Conservation (phyloP, 2,797 vertebrate genomes). For the Trachurus trachurus region DNA sequence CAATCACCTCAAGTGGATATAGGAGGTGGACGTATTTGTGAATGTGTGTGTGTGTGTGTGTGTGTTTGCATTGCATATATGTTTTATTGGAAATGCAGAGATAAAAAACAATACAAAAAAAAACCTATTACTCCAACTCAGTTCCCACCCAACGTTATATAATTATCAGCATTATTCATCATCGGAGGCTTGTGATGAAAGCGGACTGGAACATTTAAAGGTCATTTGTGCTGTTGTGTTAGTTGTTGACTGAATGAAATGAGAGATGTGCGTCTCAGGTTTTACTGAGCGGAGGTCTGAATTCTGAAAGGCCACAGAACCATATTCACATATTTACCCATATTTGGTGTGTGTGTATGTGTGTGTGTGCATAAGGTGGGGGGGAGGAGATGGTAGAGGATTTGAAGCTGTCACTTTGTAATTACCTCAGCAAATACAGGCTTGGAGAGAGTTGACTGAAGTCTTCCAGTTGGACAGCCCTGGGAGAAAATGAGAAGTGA, state of each 20-base stretch:
- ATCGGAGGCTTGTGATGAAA: neutral
- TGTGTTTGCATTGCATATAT: conserved; percentile 43
- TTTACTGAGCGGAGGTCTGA: conserved; percentile 23
- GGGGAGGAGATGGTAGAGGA: conserved; percentile 69
- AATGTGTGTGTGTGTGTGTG: conserved; percentile 32
- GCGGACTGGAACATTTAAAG: conserved; percentile 13
- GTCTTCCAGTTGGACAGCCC: conserved; percentile 74
- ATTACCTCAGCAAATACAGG: conserved; percentile 82
- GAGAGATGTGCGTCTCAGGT: conserved; percentile 13
- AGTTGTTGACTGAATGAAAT: conserved; percentile 29
- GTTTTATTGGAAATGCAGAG: conserved; percentile 36
- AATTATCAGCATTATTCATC: conserved; percentile 39
- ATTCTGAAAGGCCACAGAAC: conserved; percentile 27
- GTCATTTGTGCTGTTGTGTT: neutral
- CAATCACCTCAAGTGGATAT: conserved; percentile 90
- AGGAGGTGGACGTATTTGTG: conserved; percentile 72
- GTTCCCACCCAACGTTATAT: conserved; percentile 20
- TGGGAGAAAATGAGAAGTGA: conserved; percentile 83
- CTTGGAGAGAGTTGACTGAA: conserved; percentile 79
- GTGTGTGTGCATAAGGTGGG: conserved; percentile 36
- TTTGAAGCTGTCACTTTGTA: conserved; percentile 83
- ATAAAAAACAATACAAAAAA: conserved; percentile 34
- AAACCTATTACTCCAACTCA: neutral
- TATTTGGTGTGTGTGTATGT: conserved; percentile 41
- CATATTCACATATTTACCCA: conserved; percentile 42